phyloP scores from a whole-genome alignment of 1,140 invertebrate species.

The Matsumurasca onukii region DNA sequence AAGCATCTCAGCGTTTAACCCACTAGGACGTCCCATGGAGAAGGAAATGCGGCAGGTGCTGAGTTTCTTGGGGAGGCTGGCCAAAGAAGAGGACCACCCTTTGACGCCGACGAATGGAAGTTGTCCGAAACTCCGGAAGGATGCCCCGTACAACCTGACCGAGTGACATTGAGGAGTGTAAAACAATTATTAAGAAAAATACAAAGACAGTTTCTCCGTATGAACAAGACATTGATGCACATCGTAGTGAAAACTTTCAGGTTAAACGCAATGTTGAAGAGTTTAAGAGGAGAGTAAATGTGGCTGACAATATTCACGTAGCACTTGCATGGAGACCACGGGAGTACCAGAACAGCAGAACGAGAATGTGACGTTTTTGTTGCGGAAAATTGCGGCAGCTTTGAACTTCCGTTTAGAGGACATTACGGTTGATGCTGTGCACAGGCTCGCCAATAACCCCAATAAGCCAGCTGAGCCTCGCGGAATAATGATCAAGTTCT shows the following conservation, averaged over 20 bases:
- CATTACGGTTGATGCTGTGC: too few species aligned
- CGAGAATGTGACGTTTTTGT: not conserved
- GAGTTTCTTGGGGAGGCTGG: too few species aligned
- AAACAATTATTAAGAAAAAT: not conserved
- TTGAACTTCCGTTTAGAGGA: not conserved
- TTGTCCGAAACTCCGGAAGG: too few species aligned
- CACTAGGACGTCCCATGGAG: too few species aligned
- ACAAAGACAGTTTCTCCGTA: not conserved
- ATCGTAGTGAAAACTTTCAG: not conserved
- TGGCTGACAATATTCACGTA: not conserved
- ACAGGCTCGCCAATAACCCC: too few species aligned
- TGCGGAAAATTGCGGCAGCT: not conserved
- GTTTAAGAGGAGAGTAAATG: not conserved
- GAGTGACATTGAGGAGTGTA: not conserved
- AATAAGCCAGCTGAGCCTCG: too few species aligned
- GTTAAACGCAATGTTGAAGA: not conserved
- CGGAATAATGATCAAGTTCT: too few species aligned
- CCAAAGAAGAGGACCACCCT: too few species aligned
- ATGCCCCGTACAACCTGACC: too few species aligned
- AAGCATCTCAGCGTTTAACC: too few species aligned
- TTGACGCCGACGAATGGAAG: too few species aligned
- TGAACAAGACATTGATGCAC: not conserved
- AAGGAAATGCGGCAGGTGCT: too few species aligned
- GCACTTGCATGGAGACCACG: not conserved
- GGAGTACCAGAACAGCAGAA: not conserved